Evolutionary conservation across 2,113 vertebrate species (phyloP).

Genomic region (Synodontis membranacea): DNA sequence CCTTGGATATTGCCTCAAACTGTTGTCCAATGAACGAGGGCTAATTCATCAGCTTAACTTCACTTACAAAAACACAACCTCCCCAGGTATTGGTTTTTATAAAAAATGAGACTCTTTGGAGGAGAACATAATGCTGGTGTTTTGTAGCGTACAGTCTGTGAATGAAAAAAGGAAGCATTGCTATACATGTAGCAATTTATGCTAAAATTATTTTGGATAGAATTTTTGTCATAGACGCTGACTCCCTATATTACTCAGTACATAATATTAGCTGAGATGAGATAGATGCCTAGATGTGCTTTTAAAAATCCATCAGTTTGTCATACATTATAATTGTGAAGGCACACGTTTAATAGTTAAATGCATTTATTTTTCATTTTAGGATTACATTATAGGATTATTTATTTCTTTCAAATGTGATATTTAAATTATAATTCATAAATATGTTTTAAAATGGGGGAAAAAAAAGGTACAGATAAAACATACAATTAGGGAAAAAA

Average conservation of each 20-base stretch:
- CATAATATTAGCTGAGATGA: neutral
- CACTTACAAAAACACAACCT: conserved; percentile 77
- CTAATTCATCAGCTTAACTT: conserved; percentile 99
- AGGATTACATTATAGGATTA: conserved; percentile 40
- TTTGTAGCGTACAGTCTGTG: neutral
- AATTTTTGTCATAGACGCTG: neutral
- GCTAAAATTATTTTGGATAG: conserved; percentile 9
- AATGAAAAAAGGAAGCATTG: conserved; percentile 14
- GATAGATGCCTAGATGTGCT: neutral
- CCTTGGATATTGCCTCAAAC: conserved; percentile 86
- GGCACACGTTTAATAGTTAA: conserved; percentile 6
- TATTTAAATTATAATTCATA: conserved; percentile 48
- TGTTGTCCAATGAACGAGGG: conserved; percentile 96
- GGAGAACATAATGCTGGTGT: conserved; percentile 24
- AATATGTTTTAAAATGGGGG: conserved; percentile 27
- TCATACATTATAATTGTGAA: conserved; percentile 8
- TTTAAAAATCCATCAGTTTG: neutral
- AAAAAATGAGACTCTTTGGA: conserved; percentile 36
- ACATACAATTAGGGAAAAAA: conserved; percentile 18
- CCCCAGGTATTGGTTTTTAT: conserved; percentile 40
- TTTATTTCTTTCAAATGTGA: conserved; percentile 28
- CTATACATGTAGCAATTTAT: conserved; percentile 6
- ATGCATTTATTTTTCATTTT: conserved; percentile 41
- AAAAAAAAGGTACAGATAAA: conserved; percentile 30
- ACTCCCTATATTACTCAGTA: neutral